These are phyloP conservation scores for Patella depressa DNA, from an alignment of 2,888 invertebrate genomes.

Conservation along the genomic window DNA sequence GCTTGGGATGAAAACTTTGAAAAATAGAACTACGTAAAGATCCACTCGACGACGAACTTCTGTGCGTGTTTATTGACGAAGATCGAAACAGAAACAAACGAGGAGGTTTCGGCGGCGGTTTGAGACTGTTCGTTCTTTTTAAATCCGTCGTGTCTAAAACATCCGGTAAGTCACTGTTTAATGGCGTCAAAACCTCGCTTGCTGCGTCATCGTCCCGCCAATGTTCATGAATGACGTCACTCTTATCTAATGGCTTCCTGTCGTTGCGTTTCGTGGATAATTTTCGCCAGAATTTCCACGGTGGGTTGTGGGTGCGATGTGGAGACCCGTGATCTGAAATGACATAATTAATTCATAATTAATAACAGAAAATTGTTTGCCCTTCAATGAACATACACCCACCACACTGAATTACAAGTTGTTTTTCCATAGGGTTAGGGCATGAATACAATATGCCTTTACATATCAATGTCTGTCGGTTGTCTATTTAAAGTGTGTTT, in stretches of 20 bases:
- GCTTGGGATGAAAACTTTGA: constrained; percentile 18
- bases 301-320: constrained; percentile 30
- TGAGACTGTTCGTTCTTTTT: constrained; percentile 48
- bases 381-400: too few relatives aligned
- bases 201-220: constrained; percentile 9
- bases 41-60: constrained; percentile 45
- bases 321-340: constrained; percentile 33
- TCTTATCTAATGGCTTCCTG: constrained; percentile 18
- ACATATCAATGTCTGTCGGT: too few relatives aligned
- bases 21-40: constrained; percentile 45
- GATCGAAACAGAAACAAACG: constrained; percentile 57
- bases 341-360: too few relatives aligned
- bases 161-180: constrained; percentile 43
- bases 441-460: too few relatives aligned
- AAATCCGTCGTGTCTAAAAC: constrained; percentile 47
- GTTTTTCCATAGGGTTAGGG: too few relatives aligned
- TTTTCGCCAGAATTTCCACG: constrained; percentile 58
- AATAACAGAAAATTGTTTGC: too few relatives aligned
- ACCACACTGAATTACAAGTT: too few relatives aligned
- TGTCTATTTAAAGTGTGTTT: too few relatives aligned
- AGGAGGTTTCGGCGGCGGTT: constrained; percentile 64
- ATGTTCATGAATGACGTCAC: constrained; percentile 22
- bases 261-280: constrained; percentile 42
- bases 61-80: constrained; percentile 49
- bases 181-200: constrained; percentile 19